Evolutionary conservation across 2,797 vertebrate species (phyloP), one percentile per base, ranked within the genome.

Genomic region (Malurus leucopterus): DNA sequence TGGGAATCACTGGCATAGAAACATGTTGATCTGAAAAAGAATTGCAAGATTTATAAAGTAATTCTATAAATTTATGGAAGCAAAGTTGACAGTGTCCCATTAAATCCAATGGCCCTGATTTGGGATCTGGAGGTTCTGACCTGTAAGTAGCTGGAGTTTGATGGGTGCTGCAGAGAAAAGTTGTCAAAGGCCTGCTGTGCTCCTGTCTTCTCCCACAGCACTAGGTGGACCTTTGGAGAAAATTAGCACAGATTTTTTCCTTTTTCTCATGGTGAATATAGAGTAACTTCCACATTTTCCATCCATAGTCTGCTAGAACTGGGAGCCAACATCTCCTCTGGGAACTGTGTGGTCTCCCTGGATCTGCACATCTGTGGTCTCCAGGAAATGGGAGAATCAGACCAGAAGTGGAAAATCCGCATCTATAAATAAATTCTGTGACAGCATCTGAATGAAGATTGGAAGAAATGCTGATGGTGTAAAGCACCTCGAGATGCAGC

Each of bases 131-230:
- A 83, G 77, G n/a, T 5, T 71, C 49, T 43, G 43, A 58, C 40
- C 14, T 77, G 27, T 40, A 57, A 53, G 24, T 9, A 23, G 24
- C 27, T 70, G 44, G 44, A 49, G 41, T 18, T 1, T 64, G 43
- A 44, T 40, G 59, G 10, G 23, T 54, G 21, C 44, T 58, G 59
- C 14, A 9, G 67, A 69, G 53, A 61, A 58, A 58, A 4, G 10
- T 5, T 3, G 0, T 29, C 29, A 29, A 0, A 24, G 41, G 26
- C 6, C 62, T 55, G 38, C 16, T 70, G 6, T 24, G 64, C 7
- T 64, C 65, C 43, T 92, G 44, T 16, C 51, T 49, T 24, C 58
- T 61, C 57, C 30, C 20, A 14, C 44, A 72, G 67, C n/a, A 41
- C 15, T 8, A 34, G 44, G 6, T 12, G 51, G 30, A 30, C 36